phyloP scores from a whole-genome alignment of 2,797 vertebrate genomes.

The Hipposideros larvatus region DNA sequence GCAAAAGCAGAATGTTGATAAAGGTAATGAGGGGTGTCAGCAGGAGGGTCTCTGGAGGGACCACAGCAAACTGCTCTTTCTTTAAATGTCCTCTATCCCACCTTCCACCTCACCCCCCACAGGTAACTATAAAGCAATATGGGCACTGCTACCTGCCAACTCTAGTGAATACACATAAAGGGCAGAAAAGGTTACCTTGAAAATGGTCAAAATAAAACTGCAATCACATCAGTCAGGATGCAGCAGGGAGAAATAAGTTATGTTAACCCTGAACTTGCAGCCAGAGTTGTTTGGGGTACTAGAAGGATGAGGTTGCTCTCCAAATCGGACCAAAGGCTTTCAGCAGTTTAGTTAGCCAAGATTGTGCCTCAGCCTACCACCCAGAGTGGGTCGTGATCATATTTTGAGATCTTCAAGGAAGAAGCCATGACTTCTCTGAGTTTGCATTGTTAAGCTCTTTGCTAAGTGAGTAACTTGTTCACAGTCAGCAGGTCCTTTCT shows the following conservation, averaged over 20 bases:
- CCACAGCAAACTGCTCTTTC: conserved; percentile 66
- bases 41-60: conserved; percentile 53
- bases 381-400: accelerated
- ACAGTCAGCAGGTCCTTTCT: neutral
- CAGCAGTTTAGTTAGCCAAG: neutral
- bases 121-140: conserved; percentile 13
- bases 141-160: neutral
- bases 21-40: neutral
- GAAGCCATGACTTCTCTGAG: neutral
- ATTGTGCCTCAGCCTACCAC: neutral
- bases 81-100: conserved; percentile 62
- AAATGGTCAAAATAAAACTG: conserved; percentile 75
- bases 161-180: conserved; percentile 57
- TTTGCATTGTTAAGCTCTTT: neutral
- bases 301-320: neutral
- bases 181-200: conserved; percentile 73
- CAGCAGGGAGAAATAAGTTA: conserved; percentile 71
- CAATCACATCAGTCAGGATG: conserved; percentile 70
- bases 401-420: neutral
- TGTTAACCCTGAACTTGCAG: conserved; percentile 64
- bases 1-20: conserved; percentile 62
- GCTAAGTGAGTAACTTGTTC: neutral
- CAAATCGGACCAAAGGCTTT: neutral
- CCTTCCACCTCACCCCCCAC: neutral
- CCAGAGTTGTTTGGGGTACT: neutral